Evolutionary conservation across 2,797 vertebrate genomes (phyloP).

Genomic region (Podargus strigoides): DNA sequence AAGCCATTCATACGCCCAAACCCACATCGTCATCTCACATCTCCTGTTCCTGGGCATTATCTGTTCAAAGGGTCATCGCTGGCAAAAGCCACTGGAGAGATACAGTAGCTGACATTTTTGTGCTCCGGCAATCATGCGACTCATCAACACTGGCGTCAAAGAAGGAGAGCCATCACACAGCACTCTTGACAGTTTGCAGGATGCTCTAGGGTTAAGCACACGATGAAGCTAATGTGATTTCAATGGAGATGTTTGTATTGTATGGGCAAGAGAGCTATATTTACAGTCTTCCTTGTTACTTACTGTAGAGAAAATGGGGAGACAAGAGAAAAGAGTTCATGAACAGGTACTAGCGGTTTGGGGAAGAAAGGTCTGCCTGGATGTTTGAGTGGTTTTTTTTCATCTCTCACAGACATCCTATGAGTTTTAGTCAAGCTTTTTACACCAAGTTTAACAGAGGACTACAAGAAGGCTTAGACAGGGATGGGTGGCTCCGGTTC

Average conservation of each 20-base stretch:
- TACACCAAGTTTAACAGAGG: not conserved
- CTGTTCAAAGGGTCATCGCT: not conserved
- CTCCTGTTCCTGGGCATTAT: not conserved
- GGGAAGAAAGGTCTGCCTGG: not conserved
- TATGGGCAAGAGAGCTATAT: not conserved
- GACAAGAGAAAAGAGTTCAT: not conserved
- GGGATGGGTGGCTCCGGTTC: not conserved
- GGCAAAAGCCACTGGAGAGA: not conserved
- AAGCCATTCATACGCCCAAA: slow-evolving; percentile 3
- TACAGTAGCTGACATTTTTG: not conserved
- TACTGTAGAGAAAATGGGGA: not conserved
- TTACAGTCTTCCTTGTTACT: not conserved
- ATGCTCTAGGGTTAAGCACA: not conserved
- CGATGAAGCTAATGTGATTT: not conserved
- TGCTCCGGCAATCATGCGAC: not conserved
- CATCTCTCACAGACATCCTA: not conserved
- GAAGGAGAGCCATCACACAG: not conserved
- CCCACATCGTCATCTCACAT: not conserved
- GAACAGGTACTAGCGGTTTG: not conserved
- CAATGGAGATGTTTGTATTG: not conserved
- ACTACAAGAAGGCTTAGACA: not conserved
- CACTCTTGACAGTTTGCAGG: not conserved
- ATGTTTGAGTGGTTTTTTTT: not conserved
- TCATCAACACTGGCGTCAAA: not conserved
- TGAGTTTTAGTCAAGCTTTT: not conserved